Base-by-base conservation (phyloP, 2,888 invertebrate species). In the Notocelia uddmanniana region DNA sequence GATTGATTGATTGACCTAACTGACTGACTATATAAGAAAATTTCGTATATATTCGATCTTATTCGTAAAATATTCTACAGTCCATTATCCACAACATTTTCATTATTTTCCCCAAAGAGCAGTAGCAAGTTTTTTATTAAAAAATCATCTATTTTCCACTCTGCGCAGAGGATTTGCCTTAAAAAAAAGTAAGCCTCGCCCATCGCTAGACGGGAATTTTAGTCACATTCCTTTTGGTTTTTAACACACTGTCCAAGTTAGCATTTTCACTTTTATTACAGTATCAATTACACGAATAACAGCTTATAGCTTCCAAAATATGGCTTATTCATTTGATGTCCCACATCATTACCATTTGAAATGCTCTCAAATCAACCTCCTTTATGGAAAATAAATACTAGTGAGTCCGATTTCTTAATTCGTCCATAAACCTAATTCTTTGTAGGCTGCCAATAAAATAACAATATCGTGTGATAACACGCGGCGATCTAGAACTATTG, bases 401-500 rank as follows among this genome's bases (percentile, higher is more conserved):
- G 34, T 58, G 48, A 21, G 37, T 34, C 26, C 13, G 19, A 37
- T 15, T 9, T 8, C 8, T 54, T 45, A 62, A 62, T 54, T 31
- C 45, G 8, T 11, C 13, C 26, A 62, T 69, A 69, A 69, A 64
- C 69, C 48, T 64, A 52, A 58, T 58, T 63, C 37, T 63, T 41
- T 58, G 50, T 57, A 37, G 57, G 37, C 11, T 34, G 62, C 55
- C 62, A 34, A 70, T 58, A 58, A 63, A 70, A 57, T n/a, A 23
- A 23, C 19, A 63, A 21, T 50, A 64, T 50, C 18, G 15, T 10
- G 13, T 37, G 18, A 31, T 63, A 0, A 37, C 11, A 26, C 66
- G 18, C 26, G 26, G 13, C 19, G 19, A 50, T 34, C 23, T 31
- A 23, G 10, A 57, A 26, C 50, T 48, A 57, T 57, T 48, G n/a